Percentiles rank a stretch among this genome's conserved stretches.
Conservation (phyloP, 1,140 invertebrate species). For the Lethocerus indicus region DNA sequence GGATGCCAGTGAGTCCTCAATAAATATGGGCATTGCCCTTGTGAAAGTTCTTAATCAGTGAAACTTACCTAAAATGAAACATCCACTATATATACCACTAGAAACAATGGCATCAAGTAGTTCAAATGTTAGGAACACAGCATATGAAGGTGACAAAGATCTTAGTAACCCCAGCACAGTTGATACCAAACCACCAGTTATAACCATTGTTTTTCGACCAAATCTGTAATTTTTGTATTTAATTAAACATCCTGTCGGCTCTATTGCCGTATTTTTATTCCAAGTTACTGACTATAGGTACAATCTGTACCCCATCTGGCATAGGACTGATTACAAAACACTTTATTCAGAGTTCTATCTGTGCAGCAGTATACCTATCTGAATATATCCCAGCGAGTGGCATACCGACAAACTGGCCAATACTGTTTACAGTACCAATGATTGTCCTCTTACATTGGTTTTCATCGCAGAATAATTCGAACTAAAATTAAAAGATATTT, state of each 20-base stretch:
- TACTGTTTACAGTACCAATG: constrained; percentile 40
- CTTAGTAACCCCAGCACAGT: constrained; percentile 32
- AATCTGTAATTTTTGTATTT: constrained; percentile 25
- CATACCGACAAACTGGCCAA: constrained; percentile 37
- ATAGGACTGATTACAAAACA: background rate
- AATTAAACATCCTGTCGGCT: background rate
- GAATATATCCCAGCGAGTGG: constrained; percentile 35
- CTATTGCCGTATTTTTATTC: background rate
- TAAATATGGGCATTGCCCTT: background rate
- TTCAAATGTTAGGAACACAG: constrained; percentile 33
- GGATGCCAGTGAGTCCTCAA: background rate
- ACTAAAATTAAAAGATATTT: constrained; percentile 27
- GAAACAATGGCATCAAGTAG: constrained; percentile 38
- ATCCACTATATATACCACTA: constrained; percentile 38
- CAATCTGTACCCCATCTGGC: background rate
- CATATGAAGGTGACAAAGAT: constrained; percentile 33
- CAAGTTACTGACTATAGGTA: background rate
- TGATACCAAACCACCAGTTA: constrained; percentile 35
- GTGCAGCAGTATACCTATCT: constrained; percentile 30
- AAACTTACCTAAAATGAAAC: constrained; percentile 39
- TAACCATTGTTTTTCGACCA: constrained; percentile 37
- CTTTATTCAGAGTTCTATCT: background rate
- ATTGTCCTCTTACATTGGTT: constrained; percentile 42
- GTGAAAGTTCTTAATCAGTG: background rate
- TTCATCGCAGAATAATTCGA: constrained; percentile 35